Evolutionary conservation across 2,113 vertebrate species (phyloP), one percentile per base, ranked within the genome.

Genomic region (Lota lota): DNA sequence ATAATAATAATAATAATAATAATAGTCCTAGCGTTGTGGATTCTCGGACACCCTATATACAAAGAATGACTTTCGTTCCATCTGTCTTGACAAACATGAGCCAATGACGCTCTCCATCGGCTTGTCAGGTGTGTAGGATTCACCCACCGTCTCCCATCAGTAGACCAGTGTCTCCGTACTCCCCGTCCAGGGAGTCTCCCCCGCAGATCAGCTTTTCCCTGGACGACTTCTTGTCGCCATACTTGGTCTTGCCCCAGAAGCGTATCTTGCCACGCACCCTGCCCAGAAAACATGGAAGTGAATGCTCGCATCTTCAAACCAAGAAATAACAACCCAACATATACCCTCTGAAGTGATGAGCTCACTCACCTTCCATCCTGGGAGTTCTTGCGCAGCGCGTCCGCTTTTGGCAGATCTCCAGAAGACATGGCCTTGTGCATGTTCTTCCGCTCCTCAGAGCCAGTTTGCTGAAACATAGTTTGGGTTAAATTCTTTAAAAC

Each of bases 161-260:
- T 8, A 91, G 86, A 18, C 90, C 82, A 12, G 92, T 75, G 71
- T 93, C 90, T 58, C 77, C 40, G 53, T 91, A 84, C 11, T 95
- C 94, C 68, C 92, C 91, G 24, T 94, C 91, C 1, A 91, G 47
- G 17, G 93, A 87, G 61, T 98, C 97, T 0, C 82, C 84, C 0
- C 92, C 93, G 33, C 91, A 88, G 15, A 94, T 79, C 63, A 96
- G 89, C 83, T 95, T 95, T 22, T 94, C 93, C 73, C 93, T 86
- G 1, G 90, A 67, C 0, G 78, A 68, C 82, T 96, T 97, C 88
- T 98, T 99, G 14, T 98, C 96, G 0, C 92, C 93, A 0, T 95
- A 92, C 82, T 93, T 98, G 7, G 90, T 87, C 83, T 98, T 99
- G 16, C 85, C 91, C 97, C 97, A 99, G 87, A 99, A 99, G 28